Base-by-base conservation (phyloP, 2,888 invertebrate species). In the Colletes collaris region DNA sequence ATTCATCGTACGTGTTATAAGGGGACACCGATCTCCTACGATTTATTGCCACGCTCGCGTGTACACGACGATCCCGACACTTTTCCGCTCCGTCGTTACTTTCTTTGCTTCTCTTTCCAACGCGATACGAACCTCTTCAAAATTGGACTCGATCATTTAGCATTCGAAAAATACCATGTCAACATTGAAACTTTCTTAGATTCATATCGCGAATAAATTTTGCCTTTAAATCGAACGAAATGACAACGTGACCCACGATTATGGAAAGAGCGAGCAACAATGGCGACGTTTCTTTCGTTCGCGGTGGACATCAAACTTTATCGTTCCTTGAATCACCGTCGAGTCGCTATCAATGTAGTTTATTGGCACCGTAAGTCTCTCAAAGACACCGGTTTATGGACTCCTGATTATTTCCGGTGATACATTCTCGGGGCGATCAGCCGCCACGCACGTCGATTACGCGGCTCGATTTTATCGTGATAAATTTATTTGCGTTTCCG, bases 1-100 rank as follows among this genome's bases (percentile, higher is more conserved):
- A 81, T 81, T 81, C 81, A 81, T 73, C 59, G 68, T 49, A 58
- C 59, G 68, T 27, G 71, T 81, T 62, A 67, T 65, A 69, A 62
- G 69, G 35, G 56, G 13, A 65, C 76, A 65, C 68, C 46, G 67
- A 75, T 81, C 67, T 58, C 16, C n/a, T 5, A 16, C 53, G 52
- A 81, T 81, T 81, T 76, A 81, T 73, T 72, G 49, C 56, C 71
- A n/a, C 49, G 68, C 68, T 53, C 53, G 50, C 37, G 27, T 50
- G 19, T 35, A 27, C 49, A 46, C 67, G 40, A 3, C 40, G 40
- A 4, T 40, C 58, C 5, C 59, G 50, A 44, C 40, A 50, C 52
- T 56, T 59, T 59, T 68, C 65, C 44, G 13, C 37, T 11, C 67
- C 8, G 4, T 19, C 5, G 37, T 37, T 49, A 6, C 19, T 46